Evolutionary conservation across 2,888 invertebrate species (phyloP), one percentile per base, ranked within the genome.

Genomic region (Xestia xanthographa): DNA sequence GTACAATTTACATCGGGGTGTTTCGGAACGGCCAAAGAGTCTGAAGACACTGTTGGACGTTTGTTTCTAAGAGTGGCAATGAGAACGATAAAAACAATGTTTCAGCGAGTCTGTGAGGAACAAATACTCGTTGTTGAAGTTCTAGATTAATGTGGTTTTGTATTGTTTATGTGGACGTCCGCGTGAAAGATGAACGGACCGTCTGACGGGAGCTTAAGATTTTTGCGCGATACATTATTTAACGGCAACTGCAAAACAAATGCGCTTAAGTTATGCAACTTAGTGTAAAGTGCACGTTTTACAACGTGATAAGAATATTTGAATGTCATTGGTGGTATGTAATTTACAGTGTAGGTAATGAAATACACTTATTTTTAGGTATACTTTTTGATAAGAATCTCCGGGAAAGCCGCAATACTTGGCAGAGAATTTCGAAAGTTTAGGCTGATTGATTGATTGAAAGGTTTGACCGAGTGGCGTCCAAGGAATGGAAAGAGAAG

Each of bases 1-100:
- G 87, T 87, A 88, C 90, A 91, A 91, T 92, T 92, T 92, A 90
- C 92, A 91, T 90, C 81, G 86, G 71, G 82, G 82, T 78, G 79
- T 80, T 85, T 71, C 79, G 75, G 72, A 77, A 82, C 77, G 83
- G 77, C 78, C 84, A 67, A 85, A 87, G 85, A 85, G 83, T 75
- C 80, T 79, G 75, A 86, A 89, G 86, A 84, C 87, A 91, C 85
- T 63, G 38, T 62, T 41, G 67, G 68, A 68, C 72, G 68, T 60
- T 63, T 63, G 63, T 41, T 63, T 63, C 67, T 76, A 84, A 83
- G 77, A 83, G 68, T 80, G 67, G 80, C 82, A 83, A 87, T 83
- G 84, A 79, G 79, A 66, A 80, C 78, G 71, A 87, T 86, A 86
- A 87, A 85, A 72, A 75, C 82, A 84, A 83, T 81, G 86, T 77